A percentile compares a stretch with the other conserved stretches of the same genome.
Evolutionary conservation across 2,888 invertebrate genomes (phyloP).

Genomic region (Melinopterus prodromus): DNA sequence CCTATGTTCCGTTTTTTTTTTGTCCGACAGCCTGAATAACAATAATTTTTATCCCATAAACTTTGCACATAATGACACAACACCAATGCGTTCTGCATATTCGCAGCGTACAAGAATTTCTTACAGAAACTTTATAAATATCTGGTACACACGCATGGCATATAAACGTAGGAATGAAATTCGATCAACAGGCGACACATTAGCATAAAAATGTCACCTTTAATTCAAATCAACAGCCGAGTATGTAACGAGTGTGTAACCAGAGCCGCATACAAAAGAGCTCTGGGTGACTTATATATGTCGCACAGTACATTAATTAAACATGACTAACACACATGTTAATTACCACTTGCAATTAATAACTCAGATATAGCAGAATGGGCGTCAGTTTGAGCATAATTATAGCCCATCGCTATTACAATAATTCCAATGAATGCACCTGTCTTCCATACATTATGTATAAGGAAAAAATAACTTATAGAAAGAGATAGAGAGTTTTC

Average conservation of each 20-base stretch:
- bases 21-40: no score
- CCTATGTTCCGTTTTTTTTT: no score
- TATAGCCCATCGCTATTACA: not conserved
- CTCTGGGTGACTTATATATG: not conserved
- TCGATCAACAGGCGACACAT: not conserved
- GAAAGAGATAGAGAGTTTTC: not conserved
- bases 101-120: not conserved
- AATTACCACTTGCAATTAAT: not conserved
- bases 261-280: not conserved
- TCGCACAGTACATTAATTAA: not conserved
- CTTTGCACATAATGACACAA: no score
- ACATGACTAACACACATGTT: not conserved
- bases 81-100: no score
- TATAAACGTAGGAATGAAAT: not conserved
- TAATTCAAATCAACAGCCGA: not conserved
- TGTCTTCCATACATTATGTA: not conserved
- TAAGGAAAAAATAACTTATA: not conserved
- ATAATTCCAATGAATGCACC: not conserved
- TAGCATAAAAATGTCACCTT: conserved; percentile 4
- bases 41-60: no score
- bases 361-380: not conserved
- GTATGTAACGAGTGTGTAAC: not conserved
- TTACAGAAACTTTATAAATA: conserved; percentile 5
- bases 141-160: not conserved
- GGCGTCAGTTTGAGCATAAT: not conserved